phyloP scores from a whole-genome alignment of 1,140 invertebrate genomes.

The Alviniconcha marisindica region DNA sequence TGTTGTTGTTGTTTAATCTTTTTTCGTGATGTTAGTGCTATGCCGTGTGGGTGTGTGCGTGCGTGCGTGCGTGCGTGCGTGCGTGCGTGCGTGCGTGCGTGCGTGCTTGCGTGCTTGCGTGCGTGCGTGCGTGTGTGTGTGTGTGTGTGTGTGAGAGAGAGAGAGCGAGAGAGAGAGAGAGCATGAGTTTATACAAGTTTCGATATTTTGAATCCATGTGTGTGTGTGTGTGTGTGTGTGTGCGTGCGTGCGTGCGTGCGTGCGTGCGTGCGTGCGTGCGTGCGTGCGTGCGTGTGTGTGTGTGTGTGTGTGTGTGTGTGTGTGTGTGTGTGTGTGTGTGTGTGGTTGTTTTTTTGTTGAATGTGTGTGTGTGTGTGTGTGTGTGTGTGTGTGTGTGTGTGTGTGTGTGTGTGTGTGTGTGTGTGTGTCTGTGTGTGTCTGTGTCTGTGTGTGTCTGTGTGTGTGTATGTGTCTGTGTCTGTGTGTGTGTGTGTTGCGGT shows the following conservation, averaged over 20 bases:
- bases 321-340: background rate
- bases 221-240: slow-evolving; percentile 6
- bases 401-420: background rate
- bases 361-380: background rate
- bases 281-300: background rate
- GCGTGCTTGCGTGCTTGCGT: background rate
- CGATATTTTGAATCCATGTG: background rate
- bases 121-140: too few relatives aligned
- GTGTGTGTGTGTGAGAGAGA: background rate
- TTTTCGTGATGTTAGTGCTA: too few relatives aligned
- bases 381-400: background rate
- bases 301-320: background rate
- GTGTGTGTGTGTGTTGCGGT: too few relatives aligned
- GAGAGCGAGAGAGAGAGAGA: background rate
- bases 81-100: background rate
- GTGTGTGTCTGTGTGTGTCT: background rate
- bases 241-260: background rate
- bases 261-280: background rate
- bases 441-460: too few relatives aligned
- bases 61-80: background rate
- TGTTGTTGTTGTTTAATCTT: too few relatives aligned
- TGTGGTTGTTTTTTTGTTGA: too few relatives aligned
- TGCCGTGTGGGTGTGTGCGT: background rate
- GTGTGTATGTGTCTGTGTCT: too few relatives aligned
- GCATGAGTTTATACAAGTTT: background rate